A percentile compares a stretch with the other conserved stretches of the same genome.
Evolutionary conservation across 23 tunicate species (phyloP).

Genomic region (Aplidium turbinatum): DNA sequence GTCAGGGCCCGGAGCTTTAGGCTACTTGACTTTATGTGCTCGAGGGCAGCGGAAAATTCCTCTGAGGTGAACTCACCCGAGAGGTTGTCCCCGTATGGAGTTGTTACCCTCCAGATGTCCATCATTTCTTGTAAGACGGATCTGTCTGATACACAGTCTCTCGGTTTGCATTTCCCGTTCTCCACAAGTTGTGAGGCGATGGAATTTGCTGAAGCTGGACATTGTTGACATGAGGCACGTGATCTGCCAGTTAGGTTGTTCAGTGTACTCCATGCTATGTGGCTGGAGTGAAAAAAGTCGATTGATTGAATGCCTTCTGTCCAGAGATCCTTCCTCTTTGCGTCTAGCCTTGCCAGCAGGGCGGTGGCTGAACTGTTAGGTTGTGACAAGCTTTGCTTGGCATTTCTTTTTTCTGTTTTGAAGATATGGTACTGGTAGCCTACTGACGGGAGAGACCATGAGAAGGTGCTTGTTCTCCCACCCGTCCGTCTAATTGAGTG

Average conservation of each 20-base stretch:
- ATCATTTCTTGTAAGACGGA: constrained; percentile 5
- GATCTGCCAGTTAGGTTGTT: constrained; percentile 19
- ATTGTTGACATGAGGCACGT: neutral
- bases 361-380: neutral
- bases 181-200: constrained; percentile 6
- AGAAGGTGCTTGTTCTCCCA: no score
- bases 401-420: no score
- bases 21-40: no score
- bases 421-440: no score
- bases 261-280: constrained; percentile 4
- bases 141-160: neutral
- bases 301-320: neutral
- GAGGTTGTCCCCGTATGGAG: constrained; percentile 5
- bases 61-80: constrained; percentile 11
- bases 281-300: constrained; percentile 14
- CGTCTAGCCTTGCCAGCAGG: constrained; percentile 4
- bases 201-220: constrained; percentile 6
- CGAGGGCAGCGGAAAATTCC: no score
- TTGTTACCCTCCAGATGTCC: constrained; percentile 5
- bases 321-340: constrained; percentile 6
- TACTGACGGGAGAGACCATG: no score
- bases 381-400: no score
- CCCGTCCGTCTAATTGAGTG: no score
- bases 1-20: no score
- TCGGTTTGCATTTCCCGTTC: constrained; percentile 1